Base-by-base conservation (phyloP, 2,797 vertebrate species). In the Rallus crepitans region DNA sequence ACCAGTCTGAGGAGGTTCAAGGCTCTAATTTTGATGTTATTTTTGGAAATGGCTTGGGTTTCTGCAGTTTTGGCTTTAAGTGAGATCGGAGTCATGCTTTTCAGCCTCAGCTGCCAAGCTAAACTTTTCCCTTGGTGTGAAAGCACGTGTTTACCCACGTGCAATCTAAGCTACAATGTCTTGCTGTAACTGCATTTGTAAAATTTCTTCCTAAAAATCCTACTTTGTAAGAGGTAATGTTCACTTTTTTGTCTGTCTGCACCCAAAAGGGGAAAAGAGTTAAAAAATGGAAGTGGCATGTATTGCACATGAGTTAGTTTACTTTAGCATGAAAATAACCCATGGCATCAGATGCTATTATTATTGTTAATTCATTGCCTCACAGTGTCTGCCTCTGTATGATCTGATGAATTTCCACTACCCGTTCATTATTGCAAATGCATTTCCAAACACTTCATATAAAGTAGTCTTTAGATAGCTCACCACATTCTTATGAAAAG, bases 111-210 rank as follows among this genome's bases (percentile, higher is more conserved):
- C 94, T 98, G 98, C 98, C 98, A 98, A 98, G 82, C 90, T 96
- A 98, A 98, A 98, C 98, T 98, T 98, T 94, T 97, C 96, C 90
- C 96, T 98, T 97, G 97, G 98, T 98, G 98, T 98, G 97, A 98
- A 98, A 97, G 97, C 97, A 98, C 97, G 71, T 98, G 98, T 98
- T 98, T 97, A 98, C 96, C 97, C 98, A 97, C 95, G 97, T 98
- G 98, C 97, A 97, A 97, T 95, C 96, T 94, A 88, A 97, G 90
- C 94, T 96, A 96, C 89, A 95, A 93, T 90, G 83, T 94, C 96
- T 96, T 95, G 93, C 94, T 97, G 96, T 97, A 98, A 97, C 82
- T 96, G 84, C 94, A 91, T 98, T 97, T 97, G 95, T 97, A 95
- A 98, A 98, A 96, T 14, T 56, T 97, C 93, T 97, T 98, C 96